Percentiles rank a stretch among this genome's conserved stretches.
These are phyloP conservation scores for Strigamia maritima DNA, from an alignment of 2,888 invertebrate species.

Conservation along the genomic window DNA sequence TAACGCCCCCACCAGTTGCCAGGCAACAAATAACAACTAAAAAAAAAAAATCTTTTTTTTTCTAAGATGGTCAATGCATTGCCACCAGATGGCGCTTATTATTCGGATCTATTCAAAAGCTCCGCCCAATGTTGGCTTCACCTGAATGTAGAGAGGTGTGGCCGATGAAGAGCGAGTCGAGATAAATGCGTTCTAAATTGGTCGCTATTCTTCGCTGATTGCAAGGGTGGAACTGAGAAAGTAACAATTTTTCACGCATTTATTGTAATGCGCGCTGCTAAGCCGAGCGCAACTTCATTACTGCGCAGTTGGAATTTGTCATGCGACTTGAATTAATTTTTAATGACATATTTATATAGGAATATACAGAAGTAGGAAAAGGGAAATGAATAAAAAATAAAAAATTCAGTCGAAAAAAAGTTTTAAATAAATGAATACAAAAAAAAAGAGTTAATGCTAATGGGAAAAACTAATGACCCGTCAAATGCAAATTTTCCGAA, in stretches of 20 bases:
- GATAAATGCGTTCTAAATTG: not conserved
- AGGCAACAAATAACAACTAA: no score
- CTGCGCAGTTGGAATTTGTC: not conserved
- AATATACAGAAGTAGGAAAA: no score
- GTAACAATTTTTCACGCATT: not conserved
- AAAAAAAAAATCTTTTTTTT: not conserved
- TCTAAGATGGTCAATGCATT: not conserved
- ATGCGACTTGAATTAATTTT: not conserved
- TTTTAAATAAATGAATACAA: not conserved
- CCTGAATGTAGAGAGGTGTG: not conserved
- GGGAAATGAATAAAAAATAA: no score
- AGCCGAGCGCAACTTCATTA: not conserved
- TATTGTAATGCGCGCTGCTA: no score
- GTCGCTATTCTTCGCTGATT: not conserved
- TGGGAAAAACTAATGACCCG: not conserved
- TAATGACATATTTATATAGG: no score
- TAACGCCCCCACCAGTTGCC: no score
- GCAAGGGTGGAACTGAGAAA: not conserved
- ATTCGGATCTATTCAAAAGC: not conserved
- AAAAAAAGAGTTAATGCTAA: not conserved
- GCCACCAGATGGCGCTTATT: not conserved
- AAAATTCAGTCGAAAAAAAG: not conserved
- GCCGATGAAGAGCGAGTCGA: not conserved
- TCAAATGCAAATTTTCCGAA: not conserved
- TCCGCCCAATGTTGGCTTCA: conserved; percentile 1